These are phyloP conservation scores for Toxotes chatareus DNA, from an alignment of 2,113 vertebrate species.

Conservation along the genomic window DNA sequence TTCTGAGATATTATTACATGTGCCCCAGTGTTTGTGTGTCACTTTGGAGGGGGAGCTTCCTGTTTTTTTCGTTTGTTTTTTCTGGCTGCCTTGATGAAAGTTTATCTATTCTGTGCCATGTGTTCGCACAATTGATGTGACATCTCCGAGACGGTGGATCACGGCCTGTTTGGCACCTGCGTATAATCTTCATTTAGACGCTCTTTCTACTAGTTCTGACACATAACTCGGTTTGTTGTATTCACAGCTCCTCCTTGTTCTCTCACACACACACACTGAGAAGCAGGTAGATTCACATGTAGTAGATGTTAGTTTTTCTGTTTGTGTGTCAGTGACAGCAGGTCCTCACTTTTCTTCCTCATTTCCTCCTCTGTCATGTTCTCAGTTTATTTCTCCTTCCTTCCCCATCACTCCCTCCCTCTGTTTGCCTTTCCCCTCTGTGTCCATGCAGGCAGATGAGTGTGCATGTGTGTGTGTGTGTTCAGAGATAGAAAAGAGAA, in stretches of 20 bases:
- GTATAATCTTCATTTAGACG: conserved; percentile 45
- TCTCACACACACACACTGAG: neutral
- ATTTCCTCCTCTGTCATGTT: conserved; percentile 24
- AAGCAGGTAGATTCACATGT: conserved; percentile 7
- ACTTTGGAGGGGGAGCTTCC: conserved; percentile 34
- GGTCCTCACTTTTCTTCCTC: conserved; percentile 7
- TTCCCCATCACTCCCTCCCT: neutral
- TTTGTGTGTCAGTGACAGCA: conserved; percentile 16
- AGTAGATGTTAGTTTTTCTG: conserved; percentile 1
- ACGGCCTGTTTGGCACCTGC: conserved; percentile 41
- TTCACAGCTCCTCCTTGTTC: conserved; percentile 18
- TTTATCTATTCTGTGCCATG: conserved; percentile 52
- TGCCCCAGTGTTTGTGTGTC: conserved; percentile 48
- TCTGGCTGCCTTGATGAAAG: conserved; percentile 50
- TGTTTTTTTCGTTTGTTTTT: conserved; percentile 22
- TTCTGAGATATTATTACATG: conserved; percentile 51
- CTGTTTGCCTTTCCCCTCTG: conserved; percentile 28
- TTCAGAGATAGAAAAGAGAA: conserved; percentile 35
- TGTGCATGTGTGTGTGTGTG: conserved; percentile 30
- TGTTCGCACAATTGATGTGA: conserved; percentile 43
- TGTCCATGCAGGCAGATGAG: conserved; percentile 28
- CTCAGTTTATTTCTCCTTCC: conserved; percentile 2
- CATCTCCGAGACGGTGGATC: conserved; percentile 48
- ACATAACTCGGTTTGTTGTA: conserved; percentile 37
- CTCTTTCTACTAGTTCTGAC: conserved; percentile 31